Percentiles rank a stretch among this genome's conserved stretches.
phyloP scores from a whole-genome alignment of 2,113 vertebrate genomes.

The Otolemur garnettii region DNA sequence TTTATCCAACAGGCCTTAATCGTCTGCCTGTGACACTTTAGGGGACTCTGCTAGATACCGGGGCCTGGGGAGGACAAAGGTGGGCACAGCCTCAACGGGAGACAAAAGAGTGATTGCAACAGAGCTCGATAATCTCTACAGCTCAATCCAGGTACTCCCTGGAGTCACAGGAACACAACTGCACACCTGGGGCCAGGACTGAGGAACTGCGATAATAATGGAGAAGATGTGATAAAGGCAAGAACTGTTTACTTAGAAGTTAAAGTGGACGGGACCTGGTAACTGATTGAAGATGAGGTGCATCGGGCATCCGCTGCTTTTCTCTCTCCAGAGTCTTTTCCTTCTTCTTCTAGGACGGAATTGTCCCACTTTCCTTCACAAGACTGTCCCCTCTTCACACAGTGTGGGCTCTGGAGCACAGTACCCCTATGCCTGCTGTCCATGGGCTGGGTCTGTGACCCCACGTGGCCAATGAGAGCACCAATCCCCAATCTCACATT shows the following conservation, averaged over 20 bases:
- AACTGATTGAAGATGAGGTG: neutral
- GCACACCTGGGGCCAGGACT: neutral
- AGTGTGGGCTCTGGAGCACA: too few relatives aligned
- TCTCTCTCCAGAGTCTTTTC: neutral
- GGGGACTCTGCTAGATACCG: neutral
- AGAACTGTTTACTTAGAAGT: neutral
- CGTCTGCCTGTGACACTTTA: neutral
- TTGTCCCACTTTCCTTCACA: neutral
- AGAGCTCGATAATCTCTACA: neutral
- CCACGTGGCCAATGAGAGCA: neutral
- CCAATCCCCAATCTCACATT: neutral
- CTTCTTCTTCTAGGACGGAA: neutral
- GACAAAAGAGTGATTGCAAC: neutral
- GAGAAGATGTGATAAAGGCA: neutral
- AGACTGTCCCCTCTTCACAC: neutral
- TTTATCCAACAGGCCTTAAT: neutral
- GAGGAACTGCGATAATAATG: neutral
- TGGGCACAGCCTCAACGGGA: neutral
- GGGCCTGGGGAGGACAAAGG: neutral
- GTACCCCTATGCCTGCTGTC: neutral
- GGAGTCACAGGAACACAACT: rapidly evolving
- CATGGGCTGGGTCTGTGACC: neutral
- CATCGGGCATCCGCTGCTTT: neutral
- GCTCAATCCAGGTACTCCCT: too few relatives aligned
- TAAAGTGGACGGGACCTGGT: neutral